Evolutionary conservation across 2,797 vertebrate species (phyloP), one percentile per base, ranked within the genome.

Genomic region (Pseudochaenichthys georgianus): DNA sequence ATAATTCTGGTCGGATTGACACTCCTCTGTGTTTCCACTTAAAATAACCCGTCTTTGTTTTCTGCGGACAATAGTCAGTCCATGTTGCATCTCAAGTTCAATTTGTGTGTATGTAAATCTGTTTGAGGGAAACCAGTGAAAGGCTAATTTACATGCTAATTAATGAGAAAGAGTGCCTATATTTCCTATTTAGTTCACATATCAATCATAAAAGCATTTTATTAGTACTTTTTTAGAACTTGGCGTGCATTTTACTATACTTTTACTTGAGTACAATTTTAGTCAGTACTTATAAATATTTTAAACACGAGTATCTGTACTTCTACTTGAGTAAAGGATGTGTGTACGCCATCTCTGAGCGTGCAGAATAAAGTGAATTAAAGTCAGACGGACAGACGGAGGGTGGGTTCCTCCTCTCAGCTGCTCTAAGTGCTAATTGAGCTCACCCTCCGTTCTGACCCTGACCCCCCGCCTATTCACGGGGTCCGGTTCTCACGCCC

Each of bases 391-490:
- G 83, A 61, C 86, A 89, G 89, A 72, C 80, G 83, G 86, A n/a
- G 78, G 50, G 4, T 72, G 23, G 75, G 62, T 15, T 0, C 74
- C 78, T 48, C 63, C 1, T 42, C 63, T 91, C 89, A 89, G 87
- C 89, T 90, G 90, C 85, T 86, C 77, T 82, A 85, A 85, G 87
- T 89, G 89, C 90, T 93, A 91, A 93, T 92, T 93, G 92, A 84
- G 86, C 81, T 54, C 6, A 89, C 82, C 78, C 58, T 61, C 81
- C 61, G 74, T 78, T 81, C 83, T 90, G 90, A 92, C 92, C 89
- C 90, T 83, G 85, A 88, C 88, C 91, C 70, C 78, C 50, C 11
- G 76, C 73, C 84, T 67, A 89, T 90, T 92, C 86, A 90, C n/a
- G 13, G 81, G 77, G 57, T 70, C 78, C 63, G 60, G 87, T 93